Conservation (phyloP, 2,888 invertebrate species). For the Encarsia formosa region DNA sequence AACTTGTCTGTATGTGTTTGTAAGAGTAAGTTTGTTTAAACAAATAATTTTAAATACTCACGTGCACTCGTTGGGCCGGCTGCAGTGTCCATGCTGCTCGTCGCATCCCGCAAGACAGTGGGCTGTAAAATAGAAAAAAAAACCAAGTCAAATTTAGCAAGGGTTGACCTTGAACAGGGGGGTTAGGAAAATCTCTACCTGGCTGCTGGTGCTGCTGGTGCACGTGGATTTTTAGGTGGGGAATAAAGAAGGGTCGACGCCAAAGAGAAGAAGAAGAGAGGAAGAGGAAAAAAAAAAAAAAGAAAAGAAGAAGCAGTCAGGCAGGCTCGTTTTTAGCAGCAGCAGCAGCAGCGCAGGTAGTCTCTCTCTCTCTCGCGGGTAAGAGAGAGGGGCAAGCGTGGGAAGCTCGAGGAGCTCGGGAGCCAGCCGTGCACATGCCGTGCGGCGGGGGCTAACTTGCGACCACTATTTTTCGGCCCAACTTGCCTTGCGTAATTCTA, state of each 20-base stretch:
- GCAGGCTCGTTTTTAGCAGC: too few relatives aligned
- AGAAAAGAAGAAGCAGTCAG: too few relatives aligned
- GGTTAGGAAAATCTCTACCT: not conserved
- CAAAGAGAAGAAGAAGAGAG: not conserved
- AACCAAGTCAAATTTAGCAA: constrained; percentile 26
- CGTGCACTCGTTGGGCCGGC: constrained; percentile 91
- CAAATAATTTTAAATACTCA: constrained; percentile 62
- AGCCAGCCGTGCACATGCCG: too few relatives aligned
- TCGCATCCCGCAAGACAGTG: constrained; percentile 91
- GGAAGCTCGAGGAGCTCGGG: too few relatives aligned
- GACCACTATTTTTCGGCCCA: too few relatives aligned
- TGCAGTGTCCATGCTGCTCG: constrained; percentile 85
- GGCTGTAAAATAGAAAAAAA: constrained; percentile 68
- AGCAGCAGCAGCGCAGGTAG: too few relatives aligned
- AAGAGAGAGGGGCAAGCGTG: too few relatives aligned
- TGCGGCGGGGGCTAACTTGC: too few relatives aligned
- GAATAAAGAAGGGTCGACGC: not conserved
- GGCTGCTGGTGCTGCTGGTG: not conserved
- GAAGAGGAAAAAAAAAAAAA: not conserved
- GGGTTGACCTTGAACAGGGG: not conserved
- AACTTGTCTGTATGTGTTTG: not conserved
- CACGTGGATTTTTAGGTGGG: too few relatives aligned
- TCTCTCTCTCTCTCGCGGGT: too few relatives aligned
- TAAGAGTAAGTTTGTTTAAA: not conserved
- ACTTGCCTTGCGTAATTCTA: too few relatives aligned